Base-by-base conservation (phyloP, 2,797 vertebrate species). In the Cetoscarus ocellatus region DNA sequence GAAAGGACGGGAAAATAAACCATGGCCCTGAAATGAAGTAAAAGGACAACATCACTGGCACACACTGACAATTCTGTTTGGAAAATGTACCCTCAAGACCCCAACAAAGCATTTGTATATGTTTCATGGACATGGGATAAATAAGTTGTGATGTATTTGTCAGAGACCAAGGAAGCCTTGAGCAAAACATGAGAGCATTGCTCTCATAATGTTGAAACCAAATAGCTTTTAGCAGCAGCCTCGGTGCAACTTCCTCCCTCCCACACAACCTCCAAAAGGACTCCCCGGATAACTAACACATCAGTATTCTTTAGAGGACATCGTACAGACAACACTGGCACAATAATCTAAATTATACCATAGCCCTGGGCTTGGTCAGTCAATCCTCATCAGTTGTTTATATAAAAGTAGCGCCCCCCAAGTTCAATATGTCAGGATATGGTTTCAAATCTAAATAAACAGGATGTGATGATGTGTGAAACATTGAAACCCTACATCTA, bases 151-250 rank as follows among this genome's bases (percentile, higher is more conserved):
- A 7, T 8, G 34, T 43, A 6, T 17, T n/a, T 27, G 3, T 10
- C 10, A 15, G 8, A 49, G 4, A 17, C 18, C 49, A 43, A 19
- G 9, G 17, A 0, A 6, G 15, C 58, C 53, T 67, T 55, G 44
- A 69, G 36, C 10, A 34, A 35, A 42, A 44, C 40, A 53, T 51
- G 11, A 51, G 17, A 57, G 19, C 51, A n/a, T 12, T 53, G 53
- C 54, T 61, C 13, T 48, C 7, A 13, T 15, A n/a, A 44, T 44
- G 13, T 8, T 10, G 10, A 11, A 17, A 50, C 10, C 12, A n/a
- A 45, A 39, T n/a, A 17, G 19, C 39, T 9, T 9, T 40, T 19
- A 27, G 50, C 38, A n/a, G 49, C n/a, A 38, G 13, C 17, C 8
- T 3, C 13, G 17, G 0, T 8, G n/a, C 18, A 38, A 47, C 14